Evolutionary conservation across 2,888 invertebrate genomes (phyloP), one percentile per base, ranked within the genome.

Genomic region (Dicranocentrus wangi): DNA sequence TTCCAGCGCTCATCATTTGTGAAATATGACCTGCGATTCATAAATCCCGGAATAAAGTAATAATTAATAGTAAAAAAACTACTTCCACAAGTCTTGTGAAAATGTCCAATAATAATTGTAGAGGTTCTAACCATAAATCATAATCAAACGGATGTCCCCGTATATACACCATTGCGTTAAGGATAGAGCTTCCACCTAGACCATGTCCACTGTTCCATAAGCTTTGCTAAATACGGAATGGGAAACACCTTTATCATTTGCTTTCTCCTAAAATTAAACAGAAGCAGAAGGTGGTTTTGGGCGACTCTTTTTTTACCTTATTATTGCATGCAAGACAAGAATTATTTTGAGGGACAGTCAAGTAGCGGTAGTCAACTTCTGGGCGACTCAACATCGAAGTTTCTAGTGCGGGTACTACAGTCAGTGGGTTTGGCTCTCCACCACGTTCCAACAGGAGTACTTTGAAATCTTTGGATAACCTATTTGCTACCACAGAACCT

Each of bases 91-190:
- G n/a, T n/a, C n/a, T n/a, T n/a, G n/a, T n/a, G n/a, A n/a, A n/a
- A 65, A 43, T 47, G 17, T 61, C 17, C 19, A 17, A 55, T 21
- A 55, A 17, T 21, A 17, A 10, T 19, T 10, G 42, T 55, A 55
- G 21, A 5, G 13, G 13, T 21, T 19, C 47, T 10, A 47, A 47
- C 94, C 94, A 95, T 1, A 89, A 87, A 39, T 82, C 77, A 23
- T 72, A 95, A 87, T 94, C 94, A 19, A 91, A 88, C n/a, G 90
- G 89, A 88, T 93, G 92, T 17, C 94, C 94, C 87, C 93, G 88
- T 8, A 72, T 88, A 87, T 94, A 92, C 55, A 93, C 89, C 93
- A 94, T 93, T 87, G 93, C 93, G 89, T 95, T 95, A 0, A 95
- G 88, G 87, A 93, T 92, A 82, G 93, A 92, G 0, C 93, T 92